Evolutionary conservation across 2,113 vertebrate species (phyloP), one percentile per base, ranked within the genome.

Genomic region (Hydropotes inermis): DNA sequence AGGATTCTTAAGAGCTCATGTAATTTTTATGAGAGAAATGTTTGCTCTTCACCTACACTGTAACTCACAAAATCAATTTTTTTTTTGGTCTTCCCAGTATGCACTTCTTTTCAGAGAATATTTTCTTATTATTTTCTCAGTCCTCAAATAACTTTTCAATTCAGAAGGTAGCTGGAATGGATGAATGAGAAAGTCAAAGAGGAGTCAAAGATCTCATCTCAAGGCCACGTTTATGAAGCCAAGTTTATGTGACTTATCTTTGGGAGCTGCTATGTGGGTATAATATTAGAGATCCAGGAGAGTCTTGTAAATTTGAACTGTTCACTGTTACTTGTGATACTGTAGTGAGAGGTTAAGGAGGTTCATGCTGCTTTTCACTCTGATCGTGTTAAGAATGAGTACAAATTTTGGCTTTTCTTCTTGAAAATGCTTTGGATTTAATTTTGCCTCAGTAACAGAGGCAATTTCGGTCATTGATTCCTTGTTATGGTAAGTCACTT

Each of bases 371-470:
- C 70, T 95, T 78, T 67, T 85, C 50, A 36, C 33, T 58, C 61
- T 87, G 30, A 67, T 93, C 78, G 23, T 91, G 25, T 88, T 89
- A 85, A 79, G 78, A 95, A 85, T 43, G 54, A 27, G 5, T 21
- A 64, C 16, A 76, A 39, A 52, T 88, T 86, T 95, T 94, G 82
- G n/a, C 27, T 87, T 93, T 82, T 96, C 21, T 52, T 91, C 52
- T 92, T 82, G 10, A 36, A 94, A 81, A 95, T 96, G 30, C 36
- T 91, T 97, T 92, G 33, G 17, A 76, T 87, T 92, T 94, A 50
- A 74, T 93, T 95, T 93, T 81, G 58, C 27, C 14, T 93, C 25
- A 91, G 0, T 86, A 89, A 54, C 52, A 85, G 16, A 89, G 12
- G 10, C 12, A 47, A 30, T 96, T 96, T 95, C 28, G 64, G 39